These are phyloP conservation scores for Amphilophus citrinellus DNA, from an alignment of 2,113 vertebrate genomes.

Conservation along the genomic window DNA sequence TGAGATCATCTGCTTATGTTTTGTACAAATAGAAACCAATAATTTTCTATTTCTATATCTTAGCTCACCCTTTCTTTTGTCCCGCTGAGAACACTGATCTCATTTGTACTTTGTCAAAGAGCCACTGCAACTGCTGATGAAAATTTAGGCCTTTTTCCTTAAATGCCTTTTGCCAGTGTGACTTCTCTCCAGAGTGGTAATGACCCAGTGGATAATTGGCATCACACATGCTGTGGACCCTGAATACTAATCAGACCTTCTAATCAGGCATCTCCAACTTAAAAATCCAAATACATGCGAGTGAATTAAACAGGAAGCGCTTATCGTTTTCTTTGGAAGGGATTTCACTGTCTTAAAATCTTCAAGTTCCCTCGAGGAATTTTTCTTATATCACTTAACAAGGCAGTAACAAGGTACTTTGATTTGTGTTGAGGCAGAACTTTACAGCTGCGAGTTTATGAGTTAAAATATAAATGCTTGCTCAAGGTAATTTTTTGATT, in stretches of 20 bases:
- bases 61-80: not conserved
- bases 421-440: slow-evolving; percentile 22
- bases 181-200: slow-evolving; percentile 63
- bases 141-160: slow-evolving; percentile 48
- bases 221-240: slow-evolving; percentile 52
- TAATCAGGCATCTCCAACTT: slow-evolving; percentile 48
- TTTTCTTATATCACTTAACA: slow-evolving; percentile 36
- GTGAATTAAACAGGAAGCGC: slow-evolving; percentile 35
- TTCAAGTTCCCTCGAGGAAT: slow-evolving; percentile 30
- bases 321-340: slow-evolving; percentile 31
- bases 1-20: not conserved
- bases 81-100: slow-evolving; percentile 10
- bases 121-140: slow-evolving; percentile 31
- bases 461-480: slow-evolving; percentile 32
- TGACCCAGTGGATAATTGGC: slow-evolving; percentile 71
- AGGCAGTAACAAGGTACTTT: slow-evolving; percentile 28
- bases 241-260: slow-evolving; percentile 66
- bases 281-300: slow-evolving; percentile 46
- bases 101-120: slow-evolving; percentile 41
- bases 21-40: slow-evolving; percentile 18
- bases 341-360: slow-evolving; percentile 46
- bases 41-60: slow-evolving; percentile 8
- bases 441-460: slow-evolving; percentile 7
- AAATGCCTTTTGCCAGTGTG: slow-evolving; percentile 44
- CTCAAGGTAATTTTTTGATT: slow-evolving; percentile 38